Conservation (phyloP, 2,888 invertebrate species). For the Caenorhabditis sp. region DNA sequence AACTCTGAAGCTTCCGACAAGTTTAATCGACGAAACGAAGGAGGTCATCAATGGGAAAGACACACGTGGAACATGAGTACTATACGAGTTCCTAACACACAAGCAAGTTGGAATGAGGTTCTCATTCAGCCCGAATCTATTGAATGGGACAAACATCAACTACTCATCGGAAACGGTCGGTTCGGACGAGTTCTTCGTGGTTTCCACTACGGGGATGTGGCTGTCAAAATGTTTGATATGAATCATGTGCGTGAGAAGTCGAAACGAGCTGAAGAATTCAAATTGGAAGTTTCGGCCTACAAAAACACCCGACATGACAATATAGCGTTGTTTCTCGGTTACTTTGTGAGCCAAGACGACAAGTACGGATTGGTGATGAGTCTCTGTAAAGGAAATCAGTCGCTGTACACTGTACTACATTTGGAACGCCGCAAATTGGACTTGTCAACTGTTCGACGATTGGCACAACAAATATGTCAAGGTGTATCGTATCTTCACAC, state of each 20-base stretch:
- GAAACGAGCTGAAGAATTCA: constrained; percentile 90
- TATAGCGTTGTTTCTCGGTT: constrained; percentile 97
- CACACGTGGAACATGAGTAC: constrained; percentile 57
- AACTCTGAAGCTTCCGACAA: constrained; percentile 25
- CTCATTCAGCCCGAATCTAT: constrained; percentile 56
- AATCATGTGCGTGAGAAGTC: constrained; percentile 79
- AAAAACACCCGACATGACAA: constrained; percentile 98
- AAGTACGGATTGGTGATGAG: constrained; percentile 92
- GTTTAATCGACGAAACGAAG: constrained; percentile 29
- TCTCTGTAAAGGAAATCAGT: constrained; percentile 81
- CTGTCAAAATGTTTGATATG: constrained; percentile 92
- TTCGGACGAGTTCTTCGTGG: constrained; percentile 72
- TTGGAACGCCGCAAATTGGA: constrained; percentile 75
- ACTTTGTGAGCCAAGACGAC: constrained; percentile 92
- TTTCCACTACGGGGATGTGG: constrained; percentile 79
- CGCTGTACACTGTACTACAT: constrained; percentile 37
- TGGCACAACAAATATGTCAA: constrained; percentile 90
- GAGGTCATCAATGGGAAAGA: constrained; percentile 54
- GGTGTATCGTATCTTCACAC: constrained; percentile 99
- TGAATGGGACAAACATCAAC: constrained; percentile 46
- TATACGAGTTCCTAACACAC: constrained; percentile 49
- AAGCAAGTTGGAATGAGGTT: constrained; percentile 61
- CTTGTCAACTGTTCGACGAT: constrained; percentile 87
- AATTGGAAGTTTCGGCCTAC: constrained; percentile 89
- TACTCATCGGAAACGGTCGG: constrained; percentile 66